Base-by-base conservation (phyloP, 2,797 vertebrate genomes). In the Arremon aurantiirostris region DNA sequence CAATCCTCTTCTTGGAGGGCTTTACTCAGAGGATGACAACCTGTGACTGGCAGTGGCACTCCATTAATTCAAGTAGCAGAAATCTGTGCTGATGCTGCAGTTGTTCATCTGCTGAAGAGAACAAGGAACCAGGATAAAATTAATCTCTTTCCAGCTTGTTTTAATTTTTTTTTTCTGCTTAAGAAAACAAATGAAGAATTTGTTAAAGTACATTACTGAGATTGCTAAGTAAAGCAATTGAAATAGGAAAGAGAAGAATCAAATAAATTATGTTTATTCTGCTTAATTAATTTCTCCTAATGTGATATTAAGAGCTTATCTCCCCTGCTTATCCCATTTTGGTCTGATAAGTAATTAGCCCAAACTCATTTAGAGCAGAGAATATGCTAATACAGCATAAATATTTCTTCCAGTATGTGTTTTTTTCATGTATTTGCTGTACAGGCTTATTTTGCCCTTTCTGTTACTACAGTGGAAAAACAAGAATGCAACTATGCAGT, bases 261-360 rank as follows among this genome's bases (percentile, higher is more conserved):
- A 81, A 90, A 89, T 52, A 91, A 86, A 76, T 75, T 34, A 68
- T 78, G 21, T 68, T 94, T 88, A 76, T 91, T 93, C 80, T 86
- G 28, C 78, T 77, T 89, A 93, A 95, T 89, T 93, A 88, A 18
- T 96, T 95, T 94, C 79, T 92, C 61, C 47, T 94, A 83, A 86
- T 89, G 44, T 64, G 60, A 66, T 86, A 70, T 86, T 92, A 93
- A 72, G 59, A 86, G 47, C 73, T 86, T 94, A 95, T 94, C 83
- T 89, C 15, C 49, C 32, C 9, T 28, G 82, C 47, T 84, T 94
- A 52, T 84, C 63, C 82, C 52, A 50, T 35, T 84, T 71, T 84
- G 59, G 30, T 56, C 34, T 79, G 30, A 27, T 84, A 90, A 92
- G 32, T 82, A 95, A 90, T 93, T 94, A 86, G 70, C 32, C 20